Conservation (phyloP, 2,113 vertebrate species). For the Lasiurus cinereus region DNA sequence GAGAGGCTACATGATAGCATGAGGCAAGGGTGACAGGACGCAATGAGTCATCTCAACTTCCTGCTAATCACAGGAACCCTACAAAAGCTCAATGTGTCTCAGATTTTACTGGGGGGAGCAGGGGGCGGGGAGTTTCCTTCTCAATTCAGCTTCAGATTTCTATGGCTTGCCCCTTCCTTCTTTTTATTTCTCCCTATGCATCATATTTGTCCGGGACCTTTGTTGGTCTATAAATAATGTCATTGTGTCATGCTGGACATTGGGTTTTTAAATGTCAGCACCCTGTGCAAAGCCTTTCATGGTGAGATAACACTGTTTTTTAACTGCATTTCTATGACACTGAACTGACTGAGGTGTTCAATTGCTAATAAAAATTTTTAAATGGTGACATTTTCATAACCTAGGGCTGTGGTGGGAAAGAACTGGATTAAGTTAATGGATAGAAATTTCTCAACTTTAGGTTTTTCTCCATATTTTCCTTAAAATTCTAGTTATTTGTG, state of each 20-base stretch:
- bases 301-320: not conserved
- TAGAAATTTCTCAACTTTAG: not conserved
- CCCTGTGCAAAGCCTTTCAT: not conserved
- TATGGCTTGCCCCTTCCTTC: slow-evolving; percentile 34
- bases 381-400: not conserved
- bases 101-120: not conserved
- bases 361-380: not conserved
- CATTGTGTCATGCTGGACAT: slow-evolving; percentile 10
- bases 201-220: slow-evolving; percentile 5
- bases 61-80: slow-evolving; percentile 22
- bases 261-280: slow-evolving; percentile 20
- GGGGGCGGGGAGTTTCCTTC: not conserved
- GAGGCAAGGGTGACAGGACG: not conserved
- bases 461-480: slow-evolving; percentile 33
- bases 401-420: not conserved
- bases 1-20: not conserved
- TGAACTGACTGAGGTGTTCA: not conserved
- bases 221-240: slow-evolving; percentile 57
- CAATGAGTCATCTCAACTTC: slow-evolving; percentile 65
- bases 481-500: not conserved
- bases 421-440: not conserved
- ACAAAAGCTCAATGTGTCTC: slow-evolving; percentile 39
- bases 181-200: slow-evolving; percentile 59
- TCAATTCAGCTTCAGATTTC: slow-evolving; percentile 44
- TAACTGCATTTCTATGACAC: not conserved